Percentiles rank a stretch among this genome's conserved stretches.
phyloP scores from a whole-genome alignment of 2,888 invertebrate genomes.

The Chymomyza amoena region DNA sequence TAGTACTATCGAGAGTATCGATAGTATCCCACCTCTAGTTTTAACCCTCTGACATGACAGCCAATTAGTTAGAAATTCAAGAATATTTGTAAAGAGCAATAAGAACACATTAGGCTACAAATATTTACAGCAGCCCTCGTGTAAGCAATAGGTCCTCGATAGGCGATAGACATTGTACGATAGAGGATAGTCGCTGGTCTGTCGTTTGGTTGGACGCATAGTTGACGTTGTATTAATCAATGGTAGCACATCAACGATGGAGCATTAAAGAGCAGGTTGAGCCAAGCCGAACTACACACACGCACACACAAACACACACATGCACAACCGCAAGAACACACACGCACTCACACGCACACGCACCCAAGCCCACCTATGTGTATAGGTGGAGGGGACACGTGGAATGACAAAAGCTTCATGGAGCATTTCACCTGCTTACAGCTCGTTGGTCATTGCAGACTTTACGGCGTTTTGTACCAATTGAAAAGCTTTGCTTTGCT shows the following conservation, averaged over 20 bases:
- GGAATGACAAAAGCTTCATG: background rate
- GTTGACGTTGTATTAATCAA: conserved; percentile 4
- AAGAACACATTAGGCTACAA: no score
- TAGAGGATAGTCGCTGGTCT: background rate
- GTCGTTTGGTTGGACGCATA: background rate
- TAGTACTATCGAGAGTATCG: no score
- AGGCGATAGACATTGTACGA: no score
- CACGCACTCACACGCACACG: background rate
- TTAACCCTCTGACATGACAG: no score
- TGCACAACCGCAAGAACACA: background rate
- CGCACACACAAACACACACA: background rate
- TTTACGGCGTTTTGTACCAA: background rate
- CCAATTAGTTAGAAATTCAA: no score
- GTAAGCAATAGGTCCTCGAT: no score
- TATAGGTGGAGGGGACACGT: background rate
- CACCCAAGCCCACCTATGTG: background rate
- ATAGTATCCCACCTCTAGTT: no score
- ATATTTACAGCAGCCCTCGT: no score
- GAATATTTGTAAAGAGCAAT: no score
- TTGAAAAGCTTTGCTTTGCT: conserved; percentile 3
- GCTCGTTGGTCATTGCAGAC: background rate
- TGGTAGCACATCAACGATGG: background rate
- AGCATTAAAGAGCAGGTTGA: background rate
- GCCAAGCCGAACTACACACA: background rate
- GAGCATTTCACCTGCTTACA: background rate